phyloP scores from a whole-genome alignment of 2,113 vertebrate genomes.

The Globicephala melas region DNA sequence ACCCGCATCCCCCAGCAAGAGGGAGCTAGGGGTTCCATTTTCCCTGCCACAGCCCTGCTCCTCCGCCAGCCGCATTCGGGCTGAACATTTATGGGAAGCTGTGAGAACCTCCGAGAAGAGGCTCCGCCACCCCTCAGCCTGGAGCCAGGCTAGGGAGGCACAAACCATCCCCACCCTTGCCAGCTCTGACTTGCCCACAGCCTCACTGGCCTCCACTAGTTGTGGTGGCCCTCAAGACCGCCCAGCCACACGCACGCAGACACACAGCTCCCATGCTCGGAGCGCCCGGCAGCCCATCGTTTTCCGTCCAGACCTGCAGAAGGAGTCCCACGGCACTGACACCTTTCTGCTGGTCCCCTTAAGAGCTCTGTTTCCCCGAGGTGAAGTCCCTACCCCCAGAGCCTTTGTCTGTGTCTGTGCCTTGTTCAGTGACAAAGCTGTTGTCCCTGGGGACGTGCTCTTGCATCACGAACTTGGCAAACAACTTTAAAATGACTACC shows the following conservation, averaged over 20 bases:
- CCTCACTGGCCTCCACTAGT: background rate
- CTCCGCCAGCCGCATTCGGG: background rate
- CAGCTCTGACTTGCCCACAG: background rate
- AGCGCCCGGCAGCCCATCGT: accelerated
- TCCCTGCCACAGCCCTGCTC: background rate
- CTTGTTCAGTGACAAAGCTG: background rate
- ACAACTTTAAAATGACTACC: background rate
- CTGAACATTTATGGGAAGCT: background rate
- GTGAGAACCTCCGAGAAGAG: background rate
- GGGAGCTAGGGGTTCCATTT: background rate
- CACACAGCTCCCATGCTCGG: background rate
- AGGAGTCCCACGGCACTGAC: background rate
- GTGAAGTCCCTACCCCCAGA: background rate
- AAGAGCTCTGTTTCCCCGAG: background rate
- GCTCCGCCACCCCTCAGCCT: background rate
- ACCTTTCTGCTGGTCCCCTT: background rate
- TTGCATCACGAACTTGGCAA: background rate
- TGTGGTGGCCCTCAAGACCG: background rate
- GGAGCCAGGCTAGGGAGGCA: background rate
- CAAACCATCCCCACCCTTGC: background rate
- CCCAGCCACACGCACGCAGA: accelerated
- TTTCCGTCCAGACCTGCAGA: background rate
- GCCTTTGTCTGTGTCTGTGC: background rate
- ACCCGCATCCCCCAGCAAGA: background rate
- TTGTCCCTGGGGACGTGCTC: background rate